A percentile compares a stretch with the other conserved stretches of the same genome.
phyloP scores from a whole-genome alignment of 1,140 invertebrate species.

The Aphaenogaster ashmeadi region DNA sequence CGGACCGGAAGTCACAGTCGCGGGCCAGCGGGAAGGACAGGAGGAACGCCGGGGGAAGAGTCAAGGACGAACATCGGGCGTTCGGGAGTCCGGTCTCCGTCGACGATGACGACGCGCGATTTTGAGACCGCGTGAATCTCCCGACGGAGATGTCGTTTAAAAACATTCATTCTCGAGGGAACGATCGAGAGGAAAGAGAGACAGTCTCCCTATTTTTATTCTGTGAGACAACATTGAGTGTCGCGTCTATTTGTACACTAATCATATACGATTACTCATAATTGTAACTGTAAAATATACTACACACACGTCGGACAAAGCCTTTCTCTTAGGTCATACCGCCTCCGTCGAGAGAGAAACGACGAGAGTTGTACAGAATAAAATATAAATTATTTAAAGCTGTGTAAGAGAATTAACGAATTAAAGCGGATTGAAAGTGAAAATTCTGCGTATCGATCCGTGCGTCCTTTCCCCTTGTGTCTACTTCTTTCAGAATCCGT shows the following conservation, averaged over 20 bases:
- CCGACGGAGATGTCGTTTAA: neutral
- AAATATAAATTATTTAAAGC: conserved; percentile 22
- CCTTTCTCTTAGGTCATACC: conserved; percentile 8
- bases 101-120: conserved; percentile 69
- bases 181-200: too few relatives aligned
- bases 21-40: neutral
- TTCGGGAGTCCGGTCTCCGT: conserved; percentile 81
- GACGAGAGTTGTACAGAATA: conserved; percentile 45
- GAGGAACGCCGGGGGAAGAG: conserved; percentile 41
- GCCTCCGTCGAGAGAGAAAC: neutral
- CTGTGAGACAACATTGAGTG: neutral
- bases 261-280: conserved; percentile 12
- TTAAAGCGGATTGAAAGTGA: conserved; percentile 32
- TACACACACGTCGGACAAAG: neutral
- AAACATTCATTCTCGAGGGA: neutral
- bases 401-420: conserved; percentile 29
- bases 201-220: neutral
- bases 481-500: neutral
- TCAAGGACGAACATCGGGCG: conserved; percentile 65
- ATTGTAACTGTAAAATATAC: conserved; percentile 48
- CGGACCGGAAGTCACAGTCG: neutral
- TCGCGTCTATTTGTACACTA: neutral
- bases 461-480: neutral
- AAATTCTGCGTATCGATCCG: neutral
- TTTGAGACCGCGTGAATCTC: conserved; percentile 39